Evolutionary conservation across 2,888 invertebrate species (phyloP).

Genomic region (Eupithecia insigniata): DNA sequence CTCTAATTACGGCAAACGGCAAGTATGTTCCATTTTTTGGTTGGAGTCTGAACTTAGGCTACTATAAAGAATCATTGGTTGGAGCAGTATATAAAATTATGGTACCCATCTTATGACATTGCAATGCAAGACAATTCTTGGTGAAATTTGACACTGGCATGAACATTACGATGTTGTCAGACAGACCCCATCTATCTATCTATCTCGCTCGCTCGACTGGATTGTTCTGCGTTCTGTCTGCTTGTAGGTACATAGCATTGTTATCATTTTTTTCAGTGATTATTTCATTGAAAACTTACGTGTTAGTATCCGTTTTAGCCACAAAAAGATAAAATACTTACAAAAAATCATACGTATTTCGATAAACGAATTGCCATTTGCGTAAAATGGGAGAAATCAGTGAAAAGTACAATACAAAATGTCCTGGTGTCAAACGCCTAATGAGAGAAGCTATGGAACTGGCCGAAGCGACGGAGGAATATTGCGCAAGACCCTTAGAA

Average conservation of each 20-base stretch:
- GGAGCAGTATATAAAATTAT: no score
- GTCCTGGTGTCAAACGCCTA: conserved; percentile 94
- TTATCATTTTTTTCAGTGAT: conserved; percentile 62
- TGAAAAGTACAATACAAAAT: conserved; percentile 81
- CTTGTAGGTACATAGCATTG: no score
- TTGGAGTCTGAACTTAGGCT: no score
- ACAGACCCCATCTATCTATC: no score
- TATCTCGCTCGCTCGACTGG: conserved; percentile 23
- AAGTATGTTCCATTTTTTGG: no score
- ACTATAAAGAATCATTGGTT: no score
- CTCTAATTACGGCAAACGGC: no score
- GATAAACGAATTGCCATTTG: background rate
- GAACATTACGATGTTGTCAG: no score
- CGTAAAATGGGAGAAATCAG: conserved; percentile 72
- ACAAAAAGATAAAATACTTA: background rate
- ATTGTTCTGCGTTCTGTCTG: no score
- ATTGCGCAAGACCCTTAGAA: conserved; percentile 94
- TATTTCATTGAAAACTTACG: conserved; percentile 58
- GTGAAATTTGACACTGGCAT: no score
- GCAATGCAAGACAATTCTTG: no score
- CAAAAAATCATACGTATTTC: background rate
- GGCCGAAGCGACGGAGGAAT: conserved; percentile 93
- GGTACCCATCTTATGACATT: no score
- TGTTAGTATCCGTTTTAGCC: conserved; percentile 51
- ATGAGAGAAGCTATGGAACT: conserved; percentile 96